Evolutionary conservation across 2,888 invertebrate species (phyloP).

Genomic region (Siphlonurus alternatus): DNA sequence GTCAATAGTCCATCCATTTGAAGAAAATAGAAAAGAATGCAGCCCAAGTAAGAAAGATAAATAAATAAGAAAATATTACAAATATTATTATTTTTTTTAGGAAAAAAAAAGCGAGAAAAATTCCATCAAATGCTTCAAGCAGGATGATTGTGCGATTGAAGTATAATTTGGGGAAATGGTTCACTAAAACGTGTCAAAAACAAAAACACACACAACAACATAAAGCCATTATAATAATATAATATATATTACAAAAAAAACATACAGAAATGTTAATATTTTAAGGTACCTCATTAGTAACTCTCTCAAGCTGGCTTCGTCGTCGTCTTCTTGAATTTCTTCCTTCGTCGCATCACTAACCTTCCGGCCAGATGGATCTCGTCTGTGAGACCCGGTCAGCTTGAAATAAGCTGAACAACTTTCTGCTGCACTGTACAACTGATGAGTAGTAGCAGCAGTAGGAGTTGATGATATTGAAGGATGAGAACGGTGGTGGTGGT

Average conservation of each 20-base stretch:
- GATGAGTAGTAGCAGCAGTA: conserved; percentile 4
- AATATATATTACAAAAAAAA: neutral
- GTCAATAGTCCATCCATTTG: too few species aligned
- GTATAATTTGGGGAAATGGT: neutral
- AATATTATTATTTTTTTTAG: too few species aligned
- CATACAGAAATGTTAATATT: neutral
- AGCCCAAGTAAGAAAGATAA: neutral
- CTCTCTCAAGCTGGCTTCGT: conserved; percentile 88
- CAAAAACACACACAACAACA: neutral
- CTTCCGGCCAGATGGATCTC: conserved; percentile 36
- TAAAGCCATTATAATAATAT: neutral
- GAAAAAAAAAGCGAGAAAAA: neutral
- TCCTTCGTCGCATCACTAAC: conserved; percentile 69
- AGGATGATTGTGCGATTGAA: neutral
- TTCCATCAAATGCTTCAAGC: neutral
- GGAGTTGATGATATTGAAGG: conserved; percentile 4
- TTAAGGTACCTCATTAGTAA: conserved; percentile 72
- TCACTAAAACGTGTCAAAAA: neutral
- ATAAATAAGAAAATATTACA: neutral
- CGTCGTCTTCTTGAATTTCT: conserved; percentile 43
- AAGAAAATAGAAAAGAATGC: neutral
- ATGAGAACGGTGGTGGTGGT: conserved; percentile 4
- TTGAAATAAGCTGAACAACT: conserved; percentile 3
- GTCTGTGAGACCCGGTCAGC: conserved; percentile 17
- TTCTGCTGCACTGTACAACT: conserved; percentile 5